Evolutionary conservation across 2,113 vertebrate species (phyloP), one percentile per base, ranked within the genome.

Genomic region (Turnix velox): DNA sequence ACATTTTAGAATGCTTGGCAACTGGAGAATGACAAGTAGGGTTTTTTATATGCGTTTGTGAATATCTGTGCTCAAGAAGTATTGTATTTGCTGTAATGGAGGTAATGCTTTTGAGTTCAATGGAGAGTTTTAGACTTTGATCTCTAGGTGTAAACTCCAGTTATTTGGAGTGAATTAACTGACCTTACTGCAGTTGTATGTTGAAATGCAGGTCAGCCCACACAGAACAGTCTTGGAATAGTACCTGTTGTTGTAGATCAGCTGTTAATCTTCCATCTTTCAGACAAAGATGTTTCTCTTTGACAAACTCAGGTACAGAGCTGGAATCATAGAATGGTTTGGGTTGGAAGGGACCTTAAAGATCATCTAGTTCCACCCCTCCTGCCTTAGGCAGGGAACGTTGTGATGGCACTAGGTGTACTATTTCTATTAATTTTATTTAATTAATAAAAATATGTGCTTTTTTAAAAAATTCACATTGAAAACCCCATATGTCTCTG

Each of bases 211-310:
- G 7, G 55, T 46, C 71, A 75, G 33, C 30, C 18, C 23, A 13
- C 8, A 7, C 18, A 49, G 13, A 63, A 16, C 28, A 67, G 24
- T 51, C 27, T 25, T 51, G 18, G 16, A 78, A 40, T 20, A 31
- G 79, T 87, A 63, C 49, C 25, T 40, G 28, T 85, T 17, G 1
- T 31, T 89, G 84, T 62, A 77, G 8, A 46, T 84, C 20, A 67
- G 18, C 7, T 78, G 18, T 17, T 90, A 51, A 59, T 84, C 25
- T 33, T 77, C 20, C 23, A 30, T 4, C 7, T 4, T 87, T 25
- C 1, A 1, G 2, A 8, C 0, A 0, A 54, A 80, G 43, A 35
- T 10, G 9, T 39, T 73, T 79, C 40, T 28, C 0, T 6, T 84
- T 14, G 63, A 6, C 8, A 18, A 37, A 0, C 25, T 46, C 9